Conservation (phyloP, 2,113 vertebrate genomes). For the Mola mola region DNA sequence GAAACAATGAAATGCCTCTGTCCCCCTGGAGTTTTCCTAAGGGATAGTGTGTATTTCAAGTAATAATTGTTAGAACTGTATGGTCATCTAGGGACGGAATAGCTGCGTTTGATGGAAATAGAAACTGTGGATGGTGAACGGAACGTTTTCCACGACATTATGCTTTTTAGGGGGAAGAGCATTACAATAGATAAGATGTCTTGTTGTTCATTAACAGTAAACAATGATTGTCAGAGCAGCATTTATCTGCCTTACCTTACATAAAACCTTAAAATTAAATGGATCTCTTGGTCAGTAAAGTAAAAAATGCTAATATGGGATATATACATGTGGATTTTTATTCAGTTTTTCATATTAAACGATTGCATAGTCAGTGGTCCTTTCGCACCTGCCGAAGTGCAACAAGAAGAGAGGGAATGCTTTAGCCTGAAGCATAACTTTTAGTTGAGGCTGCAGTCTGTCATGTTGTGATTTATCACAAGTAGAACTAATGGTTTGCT, state of each 20-base stretch:
- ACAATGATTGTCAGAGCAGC: neutral
- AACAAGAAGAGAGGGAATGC: slow-evolving; percentile 27
- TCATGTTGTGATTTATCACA: slow-evolving; percentile 80
- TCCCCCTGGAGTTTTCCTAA: slow-evolving; percentile 64
- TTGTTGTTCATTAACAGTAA: neutral
- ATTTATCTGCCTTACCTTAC: neutral
- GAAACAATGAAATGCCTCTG: slow-evolving; percentile 67
- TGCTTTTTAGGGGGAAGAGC: slow-evolving; percentile 2
- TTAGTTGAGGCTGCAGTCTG: slow-evolving; percentile 77
- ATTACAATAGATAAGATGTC: neutral
- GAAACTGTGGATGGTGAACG: slow-evolving; percentile 29
- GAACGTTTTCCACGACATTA: neutral
- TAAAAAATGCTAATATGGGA: neutral
- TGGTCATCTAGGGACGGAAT: slow-evolving; percentile 51
- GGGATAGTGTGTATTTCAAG: slow-evolving; percentile 66
- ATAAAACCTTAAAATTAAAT: neutral
- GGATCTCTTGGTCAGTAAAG: neutral
- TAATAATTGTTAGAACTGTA: slow-evolving; percentile 72
- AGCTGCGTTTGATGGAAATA: slow-evolving; percentile 43
- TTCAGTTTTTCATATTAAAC: neutral
- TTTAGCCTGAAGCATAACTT: slow-evolving; percentile 67
- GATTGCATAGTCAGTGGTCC: slow-evolving; percentile 9
- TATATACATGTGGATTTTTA: neutral
- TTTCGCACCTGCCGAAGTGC: slow-evolving; percentile 8
- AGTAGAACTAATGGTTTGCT: slow-evolving; percentile 61